Conservation (phyloP, 53 echinoderm and acorn worm species). For the Glandiceps talaboti region DNA sequence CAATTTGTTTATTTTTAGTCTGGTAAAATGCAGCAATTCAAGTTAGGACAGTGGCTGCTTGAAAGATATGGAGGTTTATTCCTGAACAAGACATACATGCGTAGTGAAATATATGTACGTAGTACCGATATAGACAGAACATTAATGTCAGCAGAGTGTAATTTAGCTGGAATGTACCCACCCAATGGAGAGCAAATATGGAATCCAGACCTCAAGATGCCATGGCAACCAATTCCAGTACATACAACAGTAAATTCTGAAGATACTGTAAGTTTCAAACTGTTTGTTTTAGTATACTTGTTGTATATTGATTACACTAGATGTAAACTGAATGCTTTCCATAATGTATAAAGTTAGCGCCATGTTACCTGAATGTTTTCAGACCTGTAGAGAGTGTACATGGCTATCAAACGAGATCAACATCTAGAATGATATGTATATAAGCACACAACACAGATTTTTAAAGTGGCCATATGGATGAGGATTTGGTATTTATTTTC, state of each 20-base stretch:
- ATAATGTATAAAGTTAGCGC: too few relatives aligned
- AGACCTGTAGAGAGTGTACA: background rate
- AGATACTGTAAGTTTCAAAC: slow-evolving; percentile 42
- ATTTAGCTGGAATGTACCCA: slow-evolving; percentile 64
- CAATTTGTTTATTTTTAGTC: slow-evolving; percentile 25
- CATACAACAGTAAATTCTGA: slow-evolving; percentile 26
- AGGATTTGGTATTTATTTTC: too few relatives aligned
- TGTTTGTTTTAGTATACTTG: background rate
- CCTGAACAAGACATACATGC: slow-evolving; percentile 31
- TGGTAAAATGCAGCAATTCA: slow-evolving; percentile 63
- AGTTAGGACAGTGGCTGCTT: slow-evolving; percentile 54
- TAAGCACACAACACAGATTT: too few relatives aligned
- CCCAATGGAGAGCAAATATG: slow-evolving; percentile 20
- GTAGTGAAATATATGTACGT: slow-evolving; percentile 40
- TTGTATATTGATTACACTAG: too few relatives aligned
- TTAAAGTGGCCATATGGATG: too few relatives aligned
- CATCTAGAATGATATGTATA: too few relatives aligned
- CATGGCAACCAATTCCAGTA: slow-evolving; percentile 82
- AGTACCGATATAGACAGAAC: slow-evolving; percentile 75
- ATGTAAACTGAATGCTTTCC: too few relatives aligned
- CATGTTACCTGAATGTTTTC: too few relatives aligned
- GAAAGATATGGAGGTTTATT: slow-evolving; percentile 26
- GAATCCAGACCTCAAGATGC: slow-evolving; percentile 10
- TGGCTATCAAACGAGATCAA: background rate
- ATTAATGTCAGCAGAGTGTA: slow-evolving; percentile 77